Base-by-base conservation (phyloP, 1,140 invertebrate species). In the Brachionus rubens region DNA sequence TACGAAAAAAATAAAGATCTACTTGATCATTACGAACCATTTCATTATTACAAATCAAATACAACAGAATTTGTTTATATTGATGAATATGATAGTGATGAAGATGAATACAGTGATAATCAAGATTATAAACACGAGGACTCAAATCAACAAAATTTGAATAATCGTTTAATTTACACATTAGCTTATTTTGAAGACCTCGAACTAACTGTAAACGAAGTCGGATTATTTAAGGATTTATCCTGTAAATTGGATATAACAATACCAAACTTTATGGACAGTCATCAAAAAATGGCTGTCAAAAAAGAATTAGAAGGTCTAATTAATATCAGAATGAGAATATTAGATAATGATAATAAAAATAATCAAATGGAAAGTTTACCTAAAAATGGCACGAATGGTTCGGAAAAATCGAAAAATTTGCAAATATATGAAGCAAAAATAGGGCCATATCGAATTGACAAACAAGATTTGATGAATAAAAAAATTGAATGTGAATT, bases 21-120 rank as follows among this genome's bases (percentile, higher is more conserved):
- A 43, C 10, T 65, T 3, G 59, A 65, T 65, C 59, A 65, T 16
- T 65, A 65, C 21, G 36, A 65, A 24, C 59, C 59, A 10, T 30
- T 43, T 3, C 59, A 65, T 65, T 14, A 43, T 65, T 65, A 40
- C 28, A 56, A 56, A n/a, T 14, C 26, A n/a, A 36, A 59, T 33
- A 5, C 4, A 36, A 28, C 33, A 36, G 9, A 3, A 5, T 36
- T 9, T 5, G 9, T 5, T 36, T 5, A 59, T 36, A 30, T 33
- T 2, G 10, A 36, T 41, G 36, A 10, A 7, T 59, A 59, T 16
- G 19, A 30, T 19, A 30, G 36, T 30, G 30, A 59, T 33, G 54
- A 59, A 40, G 33, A 33, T 59, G 54, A 59, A 33, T 1, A 19
- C 3, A 33, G 36, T n/a, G 16, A 16, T 5, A 36, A 36, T 3